Percentiles rank a stretch among this genome's conserved stretches.
These are phyloP conservation scores for Siniperca knerii DNA, from an alignment of 2,113 vertebrate genomes.

Conservation along the genomic window DNA sequence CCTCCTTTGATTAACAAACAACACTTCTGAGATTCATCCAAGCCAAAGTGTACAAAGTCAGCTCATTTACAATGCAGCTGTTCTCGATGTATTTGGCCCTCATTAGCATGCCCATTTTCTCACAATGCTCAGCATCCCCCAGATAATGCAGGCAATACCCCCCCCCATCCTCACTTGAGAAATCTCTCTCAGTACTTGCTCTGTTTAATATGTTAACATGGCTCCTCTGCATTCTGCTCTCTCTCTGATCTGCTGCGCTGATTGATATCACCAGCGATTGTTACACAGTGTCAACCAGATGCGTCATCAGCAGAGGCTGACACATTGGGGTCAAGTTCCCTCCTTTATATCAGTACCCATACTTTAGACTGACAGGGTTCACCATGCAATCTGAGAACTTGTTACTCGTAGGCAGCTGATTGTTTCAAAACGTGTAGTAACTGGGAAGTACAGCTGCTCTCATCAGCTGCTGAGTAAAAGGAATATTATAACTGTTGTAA, in stretches of 20 bases:
- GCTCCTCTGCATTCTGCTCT: constrained; percentile 53
- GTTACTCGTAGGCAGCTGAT: constrained; percentile 26
- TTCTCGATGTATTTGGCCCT: constrained; percentile 59
- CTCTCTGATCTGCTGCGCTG: constrained; percentile 67
- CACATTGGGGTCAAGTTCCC: constrained; percentile 75
- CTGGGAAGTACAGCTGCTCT: constrained; percentile 7
- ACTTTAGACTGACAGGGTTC: constrained; percentile 48
- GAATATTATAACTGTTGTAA: background rate
- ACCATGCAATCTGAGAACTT: constrained; percentile 24
- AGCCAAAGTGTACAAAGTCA: constrained; percentile 57
- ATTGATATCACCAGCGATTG: constrained; percentile 75
- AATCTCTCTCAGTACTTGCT: constrained; percentile 41
- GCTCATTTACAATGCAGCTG: constrained; percentile 67
- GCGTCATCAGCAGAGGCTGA: constrained; percentile 74
- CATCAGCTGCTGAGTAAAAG: constrained; percentile 10
- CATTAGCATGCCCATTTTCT: constrained; percentile 72
- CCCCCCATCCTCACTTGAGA: constrained; percentile 42
- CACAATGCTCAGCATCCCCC: constrained; percentile 58
- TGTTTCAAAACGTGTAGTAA: constrained; percentile 50
- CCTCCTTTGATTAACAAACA: constrained; percentile 71
- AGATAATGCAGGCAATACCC: constrained; percentile 49
- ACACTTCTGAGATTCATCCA: constrained; percentile 38
- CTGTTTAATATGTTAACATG: constrained; percentile 67
- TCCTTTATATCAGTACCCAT: constrained; percentile 35
- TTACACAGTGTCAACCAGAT: constrained; percentile 72